These are phyloP conservation scores for Zaprionus ghesquierei DNA, from an alignment of 1,140 invertebrate genomes.

Conservation along the genomic window DNA sequence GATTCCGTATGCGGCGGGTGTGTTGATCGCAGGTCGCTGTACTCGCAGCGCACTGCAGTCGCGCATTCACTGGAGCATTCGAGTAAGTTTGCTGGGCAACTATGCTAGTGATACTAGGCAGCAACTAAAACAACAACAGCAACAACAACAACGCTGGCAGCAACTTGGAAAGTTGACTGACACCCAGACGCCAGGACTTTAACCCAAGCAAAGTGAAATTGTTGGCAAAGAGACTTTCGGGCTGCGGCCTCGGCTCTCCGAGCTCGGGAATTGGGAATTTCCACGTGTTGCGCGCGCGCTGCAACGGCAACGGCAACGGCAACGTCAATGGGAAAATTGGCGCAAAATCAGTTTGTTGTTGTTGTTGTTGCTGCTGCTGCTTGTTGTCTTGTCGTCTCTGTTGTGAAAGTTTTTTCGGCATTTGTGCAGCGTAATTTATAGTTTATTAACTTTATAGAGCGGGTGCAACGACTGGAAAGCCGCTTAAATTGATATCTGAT, in stretches of 20 bases:
- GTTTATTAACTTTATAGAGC: slow-evolving; percentile 77
- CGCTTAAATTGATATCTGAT: slow-evolving; percentile 29
- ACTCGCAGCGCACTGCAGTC: slow-evolving; percentile 42
- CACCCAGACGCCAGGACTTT: slow-evolving; percentile 72
- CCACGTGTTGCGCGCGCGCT: slow-evolving; percentile 72
- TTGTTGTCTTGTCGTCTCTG: slow-evolving; percentile 3
- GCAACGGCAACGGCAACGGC: too few relatives aligned
- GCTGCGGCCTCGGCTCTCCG: not conserved
- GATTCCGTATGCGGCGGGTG: slow-evolving; percentile 34
- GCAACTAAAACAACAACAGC: slow-evolving; percentile 39
- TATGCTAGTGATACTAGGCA: slow-evolving; percentile 72
- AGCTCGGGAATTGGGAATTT: slow-evolving; percentile 45
- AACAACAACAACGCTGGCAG: slow-evolving; percentile 36
- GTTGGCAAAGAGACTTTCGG: slow-evolving; percentile 21
- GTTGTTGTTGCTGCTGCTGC: slow-evolving; percentile 52
- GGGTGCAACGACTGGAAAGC: slow-evolving; percentile 75
- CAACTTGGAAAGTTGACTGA: slow-evolving; percentile 70
- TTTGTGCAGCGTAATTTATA: slow-evolving; percentile 75
- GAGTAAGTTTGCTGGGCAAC: slow-evolving; percentile 75
- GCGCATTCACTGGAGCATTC: slow-evolving; percentile 73
- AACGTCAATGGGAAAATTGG: slow-evolving; percentile 39
- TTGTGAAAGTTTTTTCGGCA: slow-evolving; percentile 65
- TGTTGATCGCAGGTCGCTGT: slow-evolving; percentile 71
- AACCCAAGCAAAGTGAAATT: slow-evolving; percentile 79
- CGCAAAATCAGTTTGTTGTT: slow-evolving; percentile 57